Evolutionary conservation across 2,797 vertebrate species (phyloP).

Genomic region (Tangara arthus): DNA sequence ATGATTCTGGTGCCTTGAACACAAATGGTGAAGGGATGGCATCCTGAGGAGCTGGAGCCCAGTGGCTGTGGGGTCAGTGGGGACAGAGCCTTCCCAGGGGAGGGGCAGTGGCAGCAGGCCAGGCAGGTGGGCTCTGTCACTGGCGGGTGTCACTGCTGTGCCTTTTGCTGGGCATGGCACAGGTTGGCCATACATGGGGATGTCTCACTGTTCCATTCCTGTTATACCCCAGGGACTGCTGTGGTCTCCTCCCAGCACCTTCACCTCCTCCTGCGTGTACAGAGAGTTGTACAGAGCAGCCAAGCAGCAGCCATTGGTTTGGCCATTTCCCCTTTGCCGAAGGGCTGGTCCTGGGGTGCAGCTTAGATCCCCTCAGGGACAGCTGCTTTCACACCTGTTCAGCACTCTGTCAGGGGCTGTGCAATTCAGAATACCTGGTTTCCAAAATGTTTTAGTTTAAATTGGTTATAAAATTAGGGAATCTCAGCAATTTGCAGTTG

Average conservation of each 20-base stretch:
- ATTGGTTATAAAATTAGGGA: background rate
- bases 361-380: background rate
- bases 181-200: rapidly evolving
- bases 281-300: background rate
- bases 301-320: rapidly evolving
- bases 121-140: background rate
- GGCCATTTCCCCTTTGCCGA: background rate
- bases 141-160: background rate
- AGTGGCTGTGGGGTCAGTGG: background rate
- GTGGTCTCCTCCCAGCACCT: background rate
- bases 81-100: background rate
- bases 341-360: background rate
- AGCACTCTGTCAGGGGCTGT: background rate
- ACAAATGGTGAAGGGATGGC: background rate
- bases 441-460: background rate
- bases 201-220: background rate
- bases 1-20: background rate
- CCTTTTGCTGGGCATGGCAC: background rate
- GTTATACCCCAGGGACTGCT: background rate
- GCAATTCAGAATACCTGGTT: background rate
- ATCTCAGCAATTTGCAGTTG: background rate
- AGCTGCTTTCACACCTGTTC: rapidly evolving
- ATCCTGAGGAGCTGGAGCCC: background rate
- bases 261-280: background rate
- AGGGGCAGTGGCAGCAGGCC: background rate